Evolutionary conservation across 2,113 vertebrate genomes (phyloP), one percentile per base, ranked within the genome.

Genomic region (Trinectes maculatus): DNA sequence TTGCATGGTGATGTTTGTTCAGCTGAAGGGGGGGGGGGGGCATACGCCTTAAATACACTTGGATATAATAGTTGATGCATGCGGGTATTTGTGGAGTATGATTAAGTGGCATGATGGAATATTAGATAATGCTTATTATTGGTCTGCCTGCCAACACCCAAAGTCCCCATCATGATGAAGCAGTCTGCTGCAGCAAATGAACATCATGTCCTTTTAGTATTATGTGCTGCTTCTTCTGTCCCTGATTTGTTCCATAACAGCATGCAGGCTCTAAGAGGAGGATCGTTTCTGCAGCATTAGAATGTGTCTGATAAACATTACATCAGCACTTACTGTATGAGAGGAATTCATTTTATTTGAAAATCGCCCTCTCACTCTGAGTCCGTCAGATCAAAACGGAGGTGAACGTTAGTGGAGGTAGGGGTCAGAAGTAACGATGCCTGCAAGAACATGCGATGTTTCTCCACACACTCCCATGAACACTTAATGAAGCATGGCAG

Each of bases 401-500:
- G 47, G 49, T 49, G 36, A 52, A 57, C 24, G 21, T 57, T 22
- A 8, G 47, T 25, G 49, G 56, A 53, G 24, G 51, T 39, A 60
- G 71, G 76, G 85, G 79, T 89, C 43, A 44, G 40, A 77, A 43
- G 55, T 71, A 83, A 76, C 25, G 57, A 52, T 31, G 24, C 33
- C 25, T 49, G 37, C 31, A 66, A 74, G 25, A 80, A 44, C 18
- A 44, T 28, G 69, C 58, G 54, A 77, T 79, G 67, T 69, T 86
- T 62, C 70, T 67, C n/a, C 47, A 52, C 59, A 53, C 71, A 57
- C 68, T 46, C 25, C 53, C 56, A 58, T 34, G 53, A 63, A 76
- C 67, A 24, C 61, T 37, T 86, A 88, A 89, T 89, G 80, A 86
- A 72, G 74, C 64, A 25, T 61, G 70, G 56, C 69, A 65, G 67